These are phyloP conservation scores for Litocranius walleri DNA, from an alignment of 2,113 vertebrate genomes.

Conservation along the genomic window DNA sequence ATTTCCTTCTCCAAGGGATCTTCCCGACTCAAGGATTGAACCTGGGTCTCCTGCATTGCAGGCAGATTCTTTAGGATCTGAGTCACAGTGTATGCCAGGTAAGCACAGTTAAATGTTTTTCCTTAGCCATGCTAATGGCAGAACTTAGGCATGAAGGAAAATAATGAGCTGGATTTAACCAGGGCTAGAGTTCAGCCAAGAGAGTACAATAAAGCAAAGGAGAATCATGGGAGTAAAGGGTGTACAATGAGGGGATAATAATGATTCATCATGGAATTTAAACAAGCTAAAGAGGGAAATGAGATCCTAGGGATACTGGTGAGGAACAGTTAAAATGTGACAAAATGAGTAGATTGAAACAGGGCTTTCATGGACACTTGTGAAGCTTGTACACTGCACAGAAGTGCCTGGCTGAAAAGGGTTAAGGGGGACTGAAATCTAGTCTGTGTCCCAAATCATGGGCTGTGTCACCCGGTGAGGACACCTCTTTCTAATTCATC, in stretches of 20 bases:
- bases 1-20: background rate
- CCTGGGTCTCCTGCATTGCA: background rate
- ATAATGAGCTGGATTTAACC: background rate
- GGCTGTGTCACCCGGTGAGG: background rate
- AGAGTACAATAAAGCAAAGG: background rate
- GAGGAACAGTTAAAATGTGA: background rate
- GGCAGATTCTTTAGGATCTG: background rate
- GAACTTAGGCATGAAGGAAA: background rate
- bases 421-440: background rate
- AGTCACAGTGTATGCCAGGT: background rate
- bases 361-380: background rate
- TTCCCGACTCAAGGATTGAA: rapidly evolving
- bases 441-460: background rate
- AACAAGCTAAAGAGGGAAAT: background rate
- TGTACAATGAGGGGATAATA: background rate
- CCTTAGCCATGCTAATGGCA: background rate
- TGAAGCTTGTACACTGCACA: background rate
- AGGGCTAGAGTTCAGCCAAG: background rate
- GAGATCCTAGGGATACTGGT: background rate
- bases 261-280: background rate
- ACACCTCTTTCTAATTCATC: background rate
- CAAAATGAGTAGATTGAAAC: background rate
- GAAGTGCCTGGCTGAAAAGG: background rate
- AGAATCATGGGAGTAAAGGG: background rate
- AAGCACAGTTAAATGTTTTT: background rate